These are phyloP conservation scores for Macropus fuliginosus DNA, from an alignment of 2,797 vertebrate genomes.

Conservation along the genomic window DNA sequence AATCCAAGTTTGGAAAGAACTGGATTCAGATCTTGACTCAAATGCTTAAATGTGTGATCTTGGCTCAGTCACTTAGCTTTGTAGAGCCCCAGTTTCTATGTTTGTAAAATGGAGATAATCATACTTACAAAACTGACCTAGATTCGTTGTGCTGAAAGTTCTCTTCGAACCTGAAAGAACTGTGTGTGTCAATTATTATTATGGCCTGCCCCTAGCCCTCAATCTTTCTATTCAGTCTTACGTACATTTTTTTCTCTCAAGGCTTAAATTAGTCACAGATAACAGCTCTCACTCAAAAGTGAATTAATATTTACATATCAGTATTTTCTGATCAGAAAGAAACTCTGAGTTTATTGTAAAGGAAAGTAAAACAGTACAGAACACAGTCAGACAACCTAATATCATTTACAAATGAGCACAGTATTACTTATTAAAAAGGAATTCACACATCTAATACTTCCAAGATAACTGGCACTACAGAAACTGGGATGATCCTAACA, in stretches of 20 bases:
- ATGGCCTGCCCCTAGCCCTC: neutral
- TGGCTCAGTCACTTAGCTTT: neutral
- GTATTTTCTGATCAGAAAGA: neutral
- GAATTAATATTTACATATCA: neutral
- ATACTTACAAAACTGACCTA: neutral
- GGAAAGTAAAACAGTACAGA: neutral
- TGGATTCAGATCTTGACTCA: neutral
- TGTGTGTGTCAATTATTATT: neutral
- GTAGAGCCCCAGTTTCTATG: neutral
- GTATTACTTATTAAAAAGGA: neutral
- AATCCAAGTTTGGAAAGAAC: neutral
- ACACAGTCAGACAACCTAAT: too few species aligned
- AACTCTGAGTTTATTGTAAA: neutral
- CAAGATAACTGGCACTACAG: conserved; percentile 9
- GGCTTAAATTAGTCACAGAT: neutral
- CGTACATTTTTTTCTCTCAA: neutral
- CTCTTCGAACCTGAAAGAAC: conserved; percentile 26
- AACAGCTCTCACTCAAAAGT: neutral
- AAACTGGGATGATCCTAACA: neutral
- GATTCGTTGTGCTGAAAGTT: neutral
- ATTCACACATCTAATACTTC: conserved; percentile 6
- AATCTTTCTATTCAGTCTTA: neutral
- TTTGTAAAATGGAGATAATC: neutral
- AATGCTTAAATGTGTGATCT: neutral
- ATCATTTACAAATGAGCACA: neutral